Evolutionary conservation across 2,888 invertebrate genomes (phyloP).

Genomic region (Lumbricus terrestris): DNA sequence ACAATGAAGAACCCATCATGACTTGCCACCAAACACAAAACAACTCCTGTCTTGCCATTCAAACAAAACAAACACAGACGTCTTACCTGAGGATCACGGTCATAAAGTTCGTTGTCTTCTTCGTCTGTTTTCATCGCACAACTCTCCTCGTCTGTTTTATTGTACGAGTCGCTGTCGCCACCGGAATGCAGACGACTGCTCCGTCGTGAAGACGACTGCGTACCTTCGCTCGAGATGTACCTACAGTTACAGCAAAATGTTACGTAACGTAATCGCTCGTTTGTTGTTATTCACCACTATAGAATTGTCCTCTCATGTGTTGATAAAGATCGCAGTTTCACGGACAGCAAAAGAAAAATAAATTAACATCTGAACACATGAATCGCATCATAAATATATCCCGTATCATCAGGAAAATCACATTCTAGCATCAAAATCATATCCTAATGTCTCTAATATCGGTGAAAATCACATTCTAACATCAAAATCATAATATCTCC

Average conservation of each 20-base stretch:
- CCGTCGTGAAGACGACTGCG: constrained; percentile 34
- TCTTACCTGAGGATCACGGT: constrained; percentile 55
- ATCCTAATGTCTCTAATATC: too few species aligned
- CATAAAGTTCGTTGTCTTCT: constrained; percentile 56
- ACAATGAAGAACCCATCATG: neutral
- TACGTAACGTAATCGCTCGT: neutral
- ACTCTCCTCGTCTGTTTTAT: constrained; percentile 49
- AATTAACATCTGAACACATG: too few species aligned
- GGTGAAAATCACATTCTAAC: too few species aligned
- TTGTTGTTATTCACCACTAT: neutral
- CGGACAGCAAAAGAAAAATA: neutral
- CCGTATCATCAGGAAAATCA: too few species aligned
- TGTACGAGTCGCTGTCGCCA: constrained; percentile 42
- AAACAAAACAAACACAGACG: neutral
- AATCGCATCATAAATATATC: too few species aligned
- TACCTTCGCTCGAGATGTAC: constrained; percentile 34
- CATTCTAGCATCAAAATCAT: too few species aligned
- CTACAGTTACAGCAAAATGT: constrained; percentile 17
- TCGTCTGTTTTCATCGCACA: constrained; percentile 47
- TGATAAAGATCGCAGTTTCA: neutral
- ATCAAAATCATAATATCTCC: too few species aligned
- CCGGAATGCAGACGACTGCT: neutral
- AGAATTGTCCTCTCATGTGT: neutral
- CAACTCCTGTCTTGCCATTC: neutral
- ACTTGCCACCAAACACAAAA: neutral